phyloP scores from a whole-genome alignment of 2,113 vertebrate genomes.

The Ramphastos sulfuratus region DNA sequence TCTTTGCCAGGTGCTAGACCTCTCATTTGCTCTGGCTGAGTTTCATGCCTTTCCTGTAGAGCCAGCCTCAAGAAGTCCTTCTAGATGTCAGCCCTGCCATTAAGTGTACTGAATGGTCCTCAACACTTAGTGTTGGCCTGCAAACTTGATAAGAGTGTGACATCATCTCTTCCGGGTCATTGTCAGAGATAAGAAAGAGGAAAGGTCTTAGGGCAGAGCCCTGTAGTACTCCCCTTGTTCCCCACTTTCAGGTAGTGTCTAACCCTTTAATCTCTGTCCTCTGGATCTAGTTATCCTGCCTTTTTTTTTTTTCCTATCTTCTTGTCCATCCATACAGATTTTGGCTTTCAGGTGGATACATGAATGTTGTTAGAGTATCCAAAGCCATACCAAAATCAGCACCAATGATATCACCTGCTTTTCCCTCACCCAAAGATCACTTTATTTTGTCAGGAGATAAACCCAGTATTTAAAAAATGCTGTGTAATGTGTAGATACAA shows the following conservation, averaged over 20 bases:
- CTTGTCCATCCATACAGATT: background rate
- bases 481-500: background rate
- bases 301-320: background rate
- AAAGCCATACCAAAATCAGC: background rate
- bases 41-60: background rate
- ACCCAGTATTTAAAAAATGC: background rate
- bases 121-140: background rate
- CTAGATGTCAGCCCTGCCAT: background rate
- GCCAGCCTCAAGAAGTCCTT: background rate
- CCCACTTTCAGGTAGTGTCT: background rate
- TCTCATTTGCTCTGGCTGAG: background rate
- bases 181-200: background rate
- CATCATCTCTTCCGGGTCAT: background rate
- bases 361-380: background rate
- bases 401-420: background rate
- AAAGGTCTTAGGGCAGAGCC: background rate
- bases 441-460: background rate
- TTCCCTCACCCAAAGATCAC: background rate
- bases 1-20: background rate
- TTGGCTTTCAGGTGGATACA: background rate
- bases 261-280: background rate
- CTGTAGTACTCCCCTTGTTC: background rate
- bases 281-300: background rate
- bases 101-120: background rate
- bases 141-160: fast-evolving